phyloP scores from a whole-genome alignment of 1,140 invertebrate genomes.

The Meteorus sp. region DNA sequence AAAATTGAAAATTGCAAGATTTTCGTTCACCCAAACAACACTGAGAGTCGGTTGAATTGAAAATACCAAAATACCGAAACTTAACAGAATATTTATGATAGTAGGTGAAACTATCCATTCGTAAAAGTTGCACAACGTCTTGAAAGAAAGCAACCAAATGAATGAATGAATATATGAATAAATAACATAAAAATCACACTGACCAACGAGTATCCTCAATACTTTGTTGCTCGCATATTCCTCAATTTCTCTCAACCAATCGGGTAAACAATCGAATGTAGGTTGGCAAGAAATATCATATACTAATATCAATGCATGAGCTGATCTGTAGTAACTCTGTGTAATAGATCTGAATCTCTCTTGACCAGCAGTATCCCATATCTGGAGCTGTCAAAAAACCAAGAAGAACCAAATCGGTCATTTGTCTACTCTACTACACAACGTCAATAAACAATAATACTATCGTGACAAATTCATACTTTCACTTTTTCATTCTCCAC shows the following conservation, averaged over 20 bases:
- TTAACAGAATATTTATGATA: too few species aligned
- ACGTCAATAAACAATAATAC: constrained; percentile 15
- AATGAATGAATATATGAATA: too few species aligned
- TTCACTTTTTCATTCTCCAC: constrained; percentile 99
- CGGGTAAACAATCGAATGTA: constrained; percentile 93
- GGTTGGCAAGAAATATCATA: constrained; percentile 98
- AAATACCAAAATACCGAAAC: too few species aligned
- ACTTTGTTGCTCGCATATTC: constrained; percentile 96
- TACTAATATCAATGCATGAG: constrained; percentile 94
- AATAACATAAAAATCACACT: constrained; percentile 39
- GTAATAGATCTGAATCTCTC: constrained; percentile 97
- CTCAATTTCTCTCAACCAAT: constrained; percentile 95
- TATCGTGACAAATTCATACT: constrained; percentile 64
- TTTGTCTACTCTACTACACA: constrained; percentile 11
- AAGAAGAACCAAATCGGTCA: neutral
- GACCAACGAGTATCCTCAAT: constrained; percentile 87
- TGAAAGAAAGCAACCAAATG: too few species aligned
- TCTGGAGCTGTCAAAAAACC: constrained; percentile 78
- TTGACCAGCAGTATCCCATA: constrained; percentile 98
- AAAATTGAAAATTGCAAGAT: too few species aligned
- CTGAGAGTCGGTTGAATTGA: too few species aligned
- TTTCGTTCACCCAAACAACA: too few species aligned
- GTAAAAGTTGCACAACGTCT: too few species aligned
- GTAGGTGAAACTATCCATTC: too few species aligned
- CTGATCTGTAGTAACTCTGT: constrained; percentile 96